phyloP scores from a whole-genome alignment of 2,797 vertebrate species.

The Gallinago stenura region DNA sequence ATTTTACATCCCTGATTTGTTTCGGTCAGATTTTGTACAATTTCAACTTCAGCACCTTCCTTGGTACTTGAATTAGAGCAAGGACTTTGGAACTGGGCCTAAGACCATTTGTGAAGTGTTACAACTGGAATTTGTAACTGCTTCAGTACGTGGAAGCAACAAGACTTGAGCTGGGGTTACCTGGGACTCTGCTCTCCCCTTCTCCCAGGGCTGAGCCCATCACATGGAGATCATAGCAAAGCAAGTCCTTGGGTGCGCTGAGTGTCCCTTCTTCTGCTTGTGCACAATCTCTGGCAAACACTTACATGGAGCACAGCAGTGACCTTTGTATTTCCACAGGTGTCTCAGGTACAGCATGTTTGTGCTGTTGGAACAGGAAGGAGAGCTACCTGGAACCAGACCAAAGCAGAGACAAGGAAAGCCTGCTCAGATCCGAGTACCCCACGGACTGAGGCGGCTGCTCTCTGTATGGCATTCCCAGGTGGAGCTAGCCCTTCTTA shows the following conservation, averaged over 20 bases:
- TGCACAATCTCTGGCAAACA: neutral
- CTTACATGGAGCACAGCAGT: neutral
- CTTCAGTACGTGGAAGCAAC: neutral
- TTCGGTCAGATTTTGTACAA: neutral
- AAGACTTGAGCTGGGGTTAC: neutral
- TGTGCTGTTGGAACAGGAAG: neutral
- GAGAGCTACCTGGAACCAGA: neutral
- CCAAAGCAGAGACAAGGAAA: neutral
- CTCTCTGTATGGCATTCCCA: neutral
- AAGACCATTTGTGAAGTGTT: rapidly evolving
- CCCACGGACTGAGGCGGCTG: neutral
- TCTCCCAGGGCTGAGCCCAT: neutral
- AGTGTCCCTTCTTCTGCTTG: neutral
- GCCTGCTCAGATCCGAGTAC: neutral
- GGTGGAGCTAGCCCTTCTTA: neutral
- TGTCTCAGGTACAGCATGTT: neutral
- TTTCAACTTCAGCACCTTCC: neutral
- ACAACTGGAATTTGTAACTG: too few relatives aligned
- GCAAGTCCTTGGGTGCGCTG: neutral
- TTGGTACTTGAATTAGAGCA: neutral
- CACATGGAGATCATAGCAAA: neutral
- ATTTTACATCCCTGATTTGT: neutral
- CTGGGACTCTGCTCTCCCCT: neutral
- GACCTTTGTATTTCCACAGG: conserved; percentile 54
- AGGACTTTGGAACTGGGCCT: neutral